A percentile compares a stretch with the other conserved stretches of the same genome.
These are phyloP conservation scores for Belgica antarctica DNA, from an alignment of 2,888 invertebrate genomes.

Conservation along the genomic window DNA sequence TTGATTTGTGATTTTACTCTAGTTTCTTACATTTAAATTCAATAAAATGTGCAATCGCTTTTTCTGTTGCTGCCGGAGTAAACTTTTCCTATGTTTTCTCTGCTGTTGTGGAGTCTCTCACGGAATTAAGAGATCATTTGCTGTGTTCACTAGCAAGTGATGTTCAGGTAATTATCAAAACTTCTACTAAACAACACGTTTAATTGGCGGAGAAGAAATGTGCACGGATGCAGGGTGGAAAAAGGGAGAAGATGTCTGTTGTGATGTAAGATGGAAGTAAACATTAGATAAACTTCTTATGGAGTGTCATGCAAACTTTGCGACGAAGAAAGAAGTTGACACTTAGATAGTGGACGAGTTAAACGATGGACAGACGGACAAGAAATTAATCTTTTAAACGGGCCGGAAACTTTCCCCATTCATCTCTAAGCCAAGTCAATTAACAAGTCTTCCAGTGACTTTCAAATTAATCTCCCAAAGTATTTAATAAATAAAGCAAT, in stretches of 20 bases:
- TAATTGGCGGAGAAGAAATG: too few species aligned
- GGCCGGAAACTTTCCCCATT: too few species aligned
- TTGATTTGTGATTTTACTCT: conserved; percentile 44
- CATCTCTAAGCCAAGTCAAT: not conserved
- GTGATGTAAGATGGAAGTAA: not conserved
- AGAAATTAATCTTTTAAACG: too few species aligned
- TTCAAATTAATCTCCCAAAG: not conserved
- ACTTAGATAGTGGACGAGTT: too few species aligned
- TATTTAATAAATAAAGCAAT: conserved; percentile 24
- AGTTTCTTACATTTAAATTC: conserved; percentile 38
- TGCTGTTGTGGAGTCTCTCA: too few species aligned
- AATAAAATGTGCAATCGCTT: conserved; percentile 11
- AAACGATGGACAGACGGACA: too few species aligned
- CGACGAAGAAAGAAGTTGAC: too few species aligned
- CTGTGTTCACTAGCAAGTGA: not conserved
- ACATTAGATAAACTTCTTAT: too few species aligned
- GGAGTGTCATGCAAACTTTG: too few species aligned
- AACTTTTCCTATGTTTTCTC: not conserved
- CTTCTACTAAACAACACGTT: conserved; percentile 8
- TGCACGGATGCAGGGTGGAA: too few species aligned
- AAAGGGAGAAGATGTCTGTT: too few species aligned
- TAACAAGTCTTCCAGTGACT: conserved; percentile 8
- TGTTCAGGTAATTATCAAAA: conserved; percentile 37
- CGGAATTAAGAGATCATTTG: conserved; percentile 17
- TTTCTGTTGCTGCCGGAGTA: not conserved